A percentile compares a stretch with the other conserved stretches of the same genome.
phyloP scores from a whole-genome alignment of 92 coral and sea anemone species.

The Isaurus tuberculatus region DNA sequence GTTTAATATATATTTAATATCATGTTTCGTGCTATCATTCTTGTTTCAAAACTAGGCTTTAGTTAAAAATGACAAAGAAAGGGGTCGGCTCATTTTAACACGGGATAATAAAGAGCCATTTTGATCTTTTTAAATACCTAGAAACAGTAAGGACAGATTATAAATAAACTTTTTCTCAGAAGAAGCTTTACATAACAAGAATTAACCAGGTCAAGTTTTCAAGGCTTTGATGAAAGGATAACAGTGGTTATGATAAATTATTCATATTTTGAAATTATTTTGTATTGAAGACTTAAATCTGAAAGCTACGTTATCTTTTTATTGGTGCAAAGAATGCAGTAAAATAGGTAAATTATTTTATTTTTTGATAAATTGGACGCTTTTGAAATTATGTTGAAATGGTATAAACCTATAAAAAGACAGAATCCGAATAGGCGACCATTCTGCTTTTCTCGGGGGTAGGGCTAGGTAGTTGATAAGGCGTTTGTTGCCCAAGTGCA shows the following conservation, averaged over 20 bases:
- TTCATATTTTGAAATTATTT: background rate
- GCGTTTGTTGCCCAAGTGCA: no score
- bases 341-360: slow-evolving; percentile 37
- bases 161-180: background rate
- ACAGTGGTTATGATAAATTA: background rate
- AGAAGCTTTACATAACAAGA: background rate
- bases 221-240: background rate
- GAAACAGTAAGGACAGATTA: background rate
- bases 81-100: slow-evolving; percentile 11
- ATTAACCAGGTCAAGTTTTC: no score
- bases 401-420: background rate
- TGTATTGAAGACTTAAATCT: background rate
- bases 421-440: background rate
- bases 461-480: no score
- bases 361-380: slow-evolving; percentile 38
- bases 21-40: background rate
- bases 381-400: slow-evolving; percentile 18
- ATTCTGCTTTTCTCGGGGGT: no score
- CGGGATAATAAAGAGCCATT: background rate
- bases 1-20: slow-evolving; percentile 34
- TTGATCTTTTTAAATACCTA: slow-evolving; percentile 42
- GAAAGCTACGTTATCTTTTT: background rate
- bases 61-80: background rate
- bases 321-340: background rate
- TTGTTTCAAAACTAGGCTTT: background rate